Evolutionary conservation across 2,113 vertebrate species (phyloP).

Genomic region (Nematolebias whitei): DNA sequence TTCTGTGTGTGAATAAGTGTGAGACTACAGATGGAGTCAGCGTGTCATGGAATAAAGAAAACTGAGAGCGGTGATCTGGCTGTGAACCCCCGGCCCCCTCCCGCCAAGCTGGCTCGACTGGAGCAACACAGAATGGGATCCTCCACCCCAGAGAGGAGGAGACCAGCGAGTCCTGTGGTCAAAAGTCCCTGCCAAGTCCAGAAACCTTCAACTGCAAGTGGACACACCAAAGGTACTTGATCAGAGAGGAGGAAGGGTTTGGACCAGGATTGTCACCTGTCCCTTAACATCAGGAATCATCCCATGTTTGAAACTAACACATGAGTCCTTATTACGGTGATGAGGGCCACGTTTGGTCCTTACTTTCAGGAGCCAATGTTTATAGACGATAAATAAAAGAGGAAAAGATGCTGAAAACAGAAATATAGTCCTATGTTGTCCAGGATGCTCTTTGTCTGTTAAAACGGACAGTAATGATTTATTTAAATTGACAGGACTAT

Average conservation of each 20-base stretch:
- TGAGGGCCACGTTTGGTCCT: too few relatives aligned
- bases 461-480: too few relatives aligned
- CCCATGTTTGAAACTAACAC: too few relatives aligned
- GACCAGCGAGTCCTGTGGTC: conserved; percentile 89
- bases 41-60: conserved; percentile 92
- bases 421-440: too few relatives aligned
- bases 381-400: not conserved
- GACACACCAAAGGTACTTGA: conserved; percentile 89
- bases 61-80: conserved; percentile 90
- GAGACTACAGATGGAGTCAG: conserved; percentile 86
- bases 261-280: too few relatives aligned
- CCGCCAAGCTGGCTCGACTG: conserved; percentile 93
- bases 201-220: conserved; percentile 82
- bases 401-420: too few relatives aligned
- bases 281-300: too few relatives aligned
- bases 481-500: too few relatives aligned
- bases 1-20: conserved; percentile 46
- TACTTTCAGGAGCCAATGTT: too few relatives aligned
- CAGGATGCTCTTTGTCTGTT: too few relatives aligned
- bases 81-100: conserved; percentile 88
- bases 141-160: conserved; percentile 84
- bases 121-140: conserved; percentile 88
- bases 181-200: conserved; percentile 87
- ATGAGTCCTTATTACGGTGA: too few relatives aligned
- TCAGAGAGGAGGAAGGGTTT: not conserved